Base-by-base conservation (phyloP, 35 echinoderm and acorn worm species). In the Stichopus chloronotus region DNA sequence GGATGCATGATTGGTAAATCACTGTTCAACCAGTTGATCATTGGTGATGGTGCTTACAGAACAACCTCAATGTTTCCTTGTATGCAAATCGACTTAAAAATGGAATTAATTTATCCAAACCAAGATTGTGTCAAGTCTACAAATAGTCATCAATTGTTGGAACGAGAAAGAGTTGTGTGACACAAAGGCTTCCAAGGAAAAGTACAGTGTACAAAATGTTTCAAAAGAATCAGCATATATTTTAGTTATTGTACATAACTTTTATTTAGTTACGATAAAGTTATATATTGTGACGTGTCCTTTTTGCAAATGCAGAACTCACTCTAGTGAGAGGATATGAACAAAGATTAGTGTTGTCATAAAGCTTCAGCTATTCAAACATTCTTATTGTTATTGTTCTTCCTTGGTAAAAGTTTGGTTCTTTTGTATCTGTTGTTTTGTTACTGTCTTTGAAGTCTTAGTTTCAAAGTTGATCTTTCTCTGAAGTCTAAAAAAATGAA, bases 231-330 rank as follows among this genome's bases (percentile, higher is more conserved):
- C 8, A 19, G 61, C 61, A 65, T 65, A 65, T 65, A 65, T 65
- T 65, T 65, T 65, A 65, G 61, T 65, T 65, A 65, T 65, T 65
- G 61, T 65, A 65, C 61, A 65, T 65, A 65, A 65, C 61, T 65
- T 65, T 65, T 65, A 65, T 65, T 65, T 65, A 65, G 61, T 19
- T 65, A 65, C 61, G 61, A 65, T 65, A 65, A 65, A 65, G 61
- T 65, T 16, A 65, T 65, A 65, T 65, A 65, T 65, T 65, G 61
- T 65, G 61, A 65, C 61, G 19, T 65, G 61, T 19, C 11, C 61
- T 65, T 11, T 65, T 14, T 65, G 61, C 61, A 65, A 65, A 65
- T 14, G 61, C 61, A 65, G 61, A 65, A 19, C 19, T 19, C 4
- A 19, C 11, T 65, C 61, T 11, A 65, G 61, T 14, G 61, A 65